Conservation (phyloP, 2,888 invertebrate species). For the Muscina levida region DNA sequence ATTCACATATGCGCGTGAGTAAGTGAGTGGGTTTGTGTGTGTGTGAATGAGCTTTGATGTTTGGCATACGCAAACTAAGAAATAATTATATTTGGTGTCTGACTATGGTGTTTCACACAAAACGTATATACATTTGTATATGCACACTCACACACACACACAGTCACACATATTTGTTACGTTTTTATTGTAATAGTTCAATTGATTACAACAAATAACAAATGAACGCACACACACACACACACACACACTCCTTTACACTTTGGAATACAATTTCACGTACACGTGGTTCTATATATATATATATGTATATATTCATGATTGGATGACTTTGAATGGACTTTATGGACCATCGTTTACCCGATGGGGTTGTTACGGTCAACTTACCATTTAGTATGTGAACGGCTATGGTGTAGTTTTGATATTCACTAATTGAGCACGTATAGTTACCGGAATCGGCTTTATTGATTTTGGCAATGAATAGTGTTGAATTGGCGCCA, state of each 20-base stretch:
- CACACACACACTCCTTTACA: background rate
- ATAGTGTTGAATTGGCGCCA: constrained; percentile 81
- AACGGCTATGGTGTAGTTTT: constrained; percentile 81
- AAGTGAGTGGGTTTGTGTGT: too few relatives aligned
- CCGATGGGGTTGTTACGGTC: background rate
- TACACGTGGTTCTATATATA: too few relatives aligned
- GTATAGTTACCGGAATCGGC: constrained; percentile 82
- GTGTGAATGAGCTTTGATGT: too few relatives aligned
- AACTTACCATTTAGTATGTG: constrained; percentile 82
- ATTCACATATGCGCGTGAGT: too few relatives aligned
- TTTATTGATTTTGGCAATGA: constrained; percentile 81
- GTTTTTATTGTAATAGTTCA: constrained; percentile 15
- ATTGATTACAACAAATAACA: constrained; percentile 39
- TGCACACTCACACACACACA: too few relatives aligned
- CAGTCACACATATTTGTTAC: background rate
- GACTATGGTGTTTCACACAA: too few relatives aligned
- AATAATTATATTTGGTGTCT: too few relatives aligned
- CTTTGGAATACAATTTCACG: too few relatives aligned
- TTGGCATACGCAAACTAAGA: too few relatives aligned
- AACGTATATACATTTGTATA: too few relatives aligned
- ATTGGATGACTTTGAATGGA: background rate
- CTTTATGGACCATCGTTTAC: background rate
- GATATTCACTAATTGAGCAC: constrained; percentile 81
- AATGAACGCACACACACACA: too few relatives aligned
- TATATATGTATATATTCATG: background rate